phyloP scores from a whole-genome alignment of 2,797 vertebrate genomes.

The Manis javanica region DNA sequence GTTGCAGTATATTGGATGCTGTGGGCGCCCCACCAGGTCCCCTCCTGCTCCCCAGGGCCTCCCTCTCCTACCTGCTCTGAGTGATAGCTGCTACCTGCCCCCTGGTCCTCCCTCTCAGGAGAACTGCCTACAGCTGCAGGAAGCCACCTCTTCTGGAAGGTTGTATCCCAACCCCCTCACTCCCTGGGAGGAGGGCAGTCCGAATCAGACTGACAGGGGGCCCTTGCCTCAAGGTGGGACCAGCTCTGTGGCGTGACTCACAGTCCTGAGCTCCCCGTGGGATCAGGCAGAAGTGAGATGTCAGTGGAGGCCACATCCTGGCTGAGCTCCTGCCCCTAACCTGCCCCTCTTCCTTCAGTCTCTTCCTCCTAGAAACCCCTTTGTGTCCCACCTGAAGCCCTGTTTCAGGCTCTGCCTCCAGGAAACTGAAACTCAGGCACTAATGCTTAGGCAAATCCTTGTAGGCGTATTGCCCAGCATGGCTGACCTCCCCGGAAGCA shows the following conservation, averaged over 20 bases:
- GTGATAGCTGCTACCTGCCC: neutral
- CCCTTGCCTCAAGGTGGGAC: neutral
- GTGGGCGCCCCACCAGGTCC: neutral
- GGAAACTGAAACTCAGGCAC: neutral
- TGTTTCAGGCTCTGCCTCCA: neutral
- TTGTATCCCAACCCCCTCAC: neutral
- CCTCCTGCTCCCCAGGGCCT: neutral
- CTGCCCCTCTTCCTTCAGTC: neutral
- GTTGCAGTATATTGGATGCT: too few relatives aligned
- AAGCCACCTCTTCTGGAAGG: neutral
- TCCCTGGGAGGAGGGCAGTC: neutral
- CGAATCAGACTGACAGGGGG: fast-evolving
- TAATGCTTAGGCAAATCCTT: neutral
- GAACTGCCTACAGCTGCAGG: neutral
- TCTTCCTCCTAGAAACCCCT: neutral
- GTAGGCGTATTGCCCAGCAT: fast-evolving
- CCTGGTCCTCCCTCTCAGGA: neutral
- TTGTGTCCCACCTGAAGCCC: neutral
- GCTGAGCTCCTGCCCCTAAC: neutral
- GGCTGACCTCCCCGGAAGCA: neutral
- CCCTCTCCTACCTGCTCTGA: too few relatives aligned
- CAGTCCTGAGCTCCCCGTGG: neutral
- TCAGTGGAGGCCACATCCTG: fast-evolving
- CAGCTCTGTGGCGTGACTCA: neutral
- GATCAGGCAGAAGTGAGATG: neutral